Evolutionary conservation across 2,113 vertebrate genomes (phyloP).

Genomic region (Indicator maculatus): DNA sequence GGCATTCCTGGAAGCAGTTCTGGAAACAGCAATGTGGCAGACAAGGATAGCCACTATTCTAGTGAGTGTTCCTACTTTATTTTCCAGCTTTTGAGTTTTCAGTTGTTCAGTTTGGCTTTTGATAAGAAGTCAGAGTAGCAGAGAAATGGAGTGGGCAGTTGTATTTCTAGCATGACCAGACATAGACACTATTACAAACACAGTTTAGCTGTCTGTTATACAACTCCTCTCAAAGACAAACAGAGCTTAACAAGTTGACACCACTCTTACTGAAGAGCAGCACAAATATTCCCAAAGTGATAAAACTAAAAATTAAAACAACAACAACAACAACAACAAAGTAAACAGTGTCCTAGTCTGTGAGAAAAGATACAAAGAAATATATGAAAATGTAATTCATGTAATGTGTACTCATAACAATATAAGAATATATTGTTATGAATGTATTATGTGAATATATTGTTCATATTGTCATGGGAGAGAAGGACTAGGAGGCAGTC

Average conservation of each 20-base stretch:
- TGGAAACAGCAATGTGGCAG: not conserved
- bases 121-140: not conserved
- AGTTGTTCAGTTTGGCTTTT: not conserved
- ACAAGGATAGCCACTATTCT: slow-evolving; percentile 45
- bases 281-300: not conserved
- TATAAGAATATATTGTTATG: not conserved
- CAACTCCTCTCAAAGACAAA: not conserved
- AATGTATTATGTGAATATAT: not conserved
- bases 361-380: not conserved
- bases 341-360: not conserved
- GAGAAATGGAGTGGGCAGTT: not conserved
- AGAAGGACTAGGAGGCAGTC: not conserved
- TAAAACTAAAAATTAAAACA: not conserved
- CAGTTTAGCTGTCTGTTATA: not conserved
- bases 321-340: too few relatives aligned
- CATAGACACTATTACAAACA: not conserved
- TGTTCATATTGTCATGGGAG: not conserved
- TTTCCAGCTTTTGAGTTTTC: not conserved
- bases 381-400: not conserved
- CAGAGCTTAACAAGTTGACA: not conserved
- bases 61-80: slow-evolving; percentile 68
- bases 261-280: not conserved
- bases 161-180: slow-evolving; percentile 10
- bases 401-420: not conserved
- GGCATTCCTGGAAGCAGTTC: not conserved